Conservation (phyloP, 2,113 vertebrate genomes). For the Prochilodus magdalenae region DNA sequence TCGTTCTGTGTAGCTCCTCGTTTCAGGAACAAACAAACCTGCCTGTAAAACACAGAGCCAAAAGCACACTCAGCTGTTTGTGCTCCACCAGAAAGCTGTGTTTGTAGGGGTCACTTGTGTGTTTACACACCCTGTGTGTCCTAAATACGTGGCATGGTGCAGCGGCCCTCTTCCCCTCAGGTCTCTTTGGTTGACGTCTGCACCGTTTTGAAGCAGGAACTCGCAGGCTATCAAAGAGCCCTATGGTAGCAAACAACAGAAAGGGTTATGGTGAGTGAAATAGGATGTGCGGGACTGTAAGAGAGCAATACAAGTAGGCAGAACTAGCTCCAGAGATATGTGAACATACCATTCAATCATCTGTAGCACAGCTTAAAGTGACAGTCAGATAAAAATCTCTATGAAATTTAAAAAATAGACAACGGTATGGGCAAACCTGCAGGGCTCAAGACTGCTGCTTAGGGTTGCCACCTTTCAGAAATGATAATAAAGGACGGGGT, state of each 20-base stretch:
- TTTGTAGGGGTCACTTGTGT: not conserved
- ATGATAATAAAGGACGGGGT: no score
- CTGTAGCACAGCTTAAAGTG: no score
- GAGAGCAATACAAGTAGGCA: no score
- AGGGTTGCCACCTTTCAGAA: no score
- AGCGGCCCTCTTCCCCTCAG: constrained; percentile 85
- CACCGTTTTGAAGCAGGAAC: constrained; percentile 94
- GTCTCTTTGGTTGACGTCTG: constrained; percentile 96
- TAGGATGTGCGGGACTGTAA: not conserved
- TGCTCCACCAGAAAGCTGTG: not conserved
- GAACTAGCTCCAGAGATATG: no score
- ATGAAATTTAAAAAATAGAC: no score
- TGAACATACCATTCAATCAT: no score
- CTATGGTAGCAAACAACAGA: constrained; percentile 65
- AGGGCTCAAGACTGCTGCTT: no score
- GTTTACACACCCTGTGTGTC: constrained; percentile 89
- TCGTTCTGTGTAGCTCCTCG: constrained; percentile 91
- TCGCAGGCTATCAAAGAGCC: constrained; percentile 94
- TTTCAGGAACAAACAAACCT: constrained; percentile 97
- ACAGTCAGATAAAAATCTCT: no score
- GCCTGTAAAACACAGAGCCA: constrained; percentile 74
- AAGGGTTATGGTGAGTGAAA: not conserved
- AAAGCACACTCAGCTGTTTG: not conserved
- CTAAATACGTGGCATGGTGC: constrained; percentile 91
- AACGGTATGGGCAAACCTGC: no score